phyloP scores from a whole-genome alignment of 2,888 invertebrate genomes.

The Taphrorychus bicolor region DNA sequence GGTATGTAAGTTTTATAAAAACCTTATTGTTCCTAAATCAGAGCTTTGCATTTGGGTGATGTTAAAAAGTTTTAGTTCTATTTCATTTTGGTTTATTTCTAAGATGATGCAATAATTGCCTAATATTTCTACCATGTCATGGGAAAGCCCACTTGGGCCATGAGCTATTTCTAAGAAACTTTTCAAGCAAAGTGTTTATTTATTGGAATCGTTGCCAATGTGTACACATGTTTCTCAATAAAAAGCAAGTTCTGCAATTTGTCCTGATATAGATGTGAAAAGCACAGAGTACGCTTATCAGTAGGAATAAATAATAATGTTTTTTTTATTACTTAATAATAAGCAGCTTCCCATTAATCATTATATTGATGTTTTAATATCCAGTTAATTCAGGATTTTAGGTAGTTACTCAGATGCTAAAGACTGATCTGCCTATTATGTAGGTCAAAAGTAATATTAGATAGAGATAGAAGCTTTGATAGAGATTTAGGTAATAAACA shows the following conservation, averaged over 20 bases:
- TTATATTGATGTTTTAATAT: too few species aligned
- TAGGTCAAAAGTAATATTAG: too few species aligned
- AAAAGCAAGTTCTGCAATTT: background rate
- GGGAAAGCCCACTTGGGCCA: background rate
- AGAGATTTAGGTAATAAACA: too few species aligned
- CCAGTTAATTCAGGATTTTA: too few species aligned
- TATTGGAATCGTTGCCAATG: too few species aligned
- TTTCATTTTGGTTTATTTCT: background rate
- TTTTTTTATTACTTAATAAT: background rate
- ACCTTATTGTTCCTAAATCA: too few species aligned
- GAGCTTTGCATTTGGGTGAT: too few species aligned
- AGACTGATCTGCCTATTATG: too few species aligned
- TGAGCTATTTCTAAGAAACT: background rate
- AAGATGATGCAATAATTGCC: conserved; percentile 16
- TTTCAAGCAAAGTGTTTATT: too few species aligned
- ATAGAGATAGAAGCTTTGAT: too few species aligned
- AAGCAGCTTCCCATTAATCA: too few species aligned
- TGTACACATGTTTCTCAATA: background rate
- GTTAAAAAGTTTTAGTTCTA: background rate
- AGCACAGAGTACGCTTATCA: background rate
- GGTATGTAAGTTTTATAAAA: conserved; percentile 58
- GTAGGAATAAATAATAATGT: background rate
- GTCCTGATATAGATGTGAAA: background rate
- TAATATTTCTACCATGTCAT: background rate
- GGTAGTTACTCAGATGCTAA: too few species aligned